These are phyloP conservation scores for Drosophila kokeensis DNA, from an alignment of 2,888 invertebrate species.

Conservation along the genomic window DNA sequence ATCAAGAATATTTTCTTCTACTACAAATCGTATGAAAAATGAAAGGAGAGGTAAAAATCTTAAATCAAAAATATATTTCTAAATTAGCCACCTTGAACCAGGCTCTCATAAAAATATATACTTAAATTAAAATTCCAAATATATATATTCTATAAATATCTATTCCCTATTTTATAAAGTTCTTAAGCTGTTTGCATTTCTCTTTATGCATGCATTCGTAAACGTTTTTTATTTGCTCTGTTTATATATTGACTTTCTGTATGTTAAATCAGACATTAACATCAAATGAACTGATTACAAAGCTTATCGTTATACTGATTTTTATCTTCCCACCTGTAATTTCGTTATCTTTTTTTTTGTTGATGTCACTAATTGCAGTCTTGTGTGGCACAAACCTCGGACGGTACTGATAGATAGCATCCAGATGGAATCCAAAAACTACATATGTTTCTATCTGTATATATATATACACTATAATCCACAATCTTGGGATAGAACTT, in stretches of 20 bases:
- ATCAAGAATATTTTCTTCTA: background rate
- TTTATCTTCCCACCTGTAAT: background rate
- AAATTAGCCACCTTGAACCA: background rate
- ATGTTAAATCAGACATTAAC: background rate
- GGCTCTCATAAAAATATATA: background rate
- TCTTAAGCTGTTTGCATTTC: background rate
- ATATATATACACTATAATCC: background rate
- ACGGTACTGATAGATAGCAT: constrained; percentile 22
- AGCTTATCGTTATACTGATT: too few species aligned
- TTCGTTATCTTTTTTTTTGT: background rate
- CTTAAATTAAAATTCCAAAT: background rate
- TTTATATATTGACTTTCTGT: background rate
- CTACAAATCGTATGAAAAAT: background rate
- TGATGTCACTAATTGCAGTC: background rate
- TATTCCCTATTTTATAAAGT: background rate
- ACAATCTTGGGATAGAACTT: background rate
- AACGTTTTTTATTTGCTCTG: background rate
- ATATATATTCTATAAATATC: background rate
- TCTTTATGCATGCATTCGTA: background rate
- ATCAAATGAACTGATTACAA: background rate
- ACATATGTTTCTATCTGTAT: background rate
- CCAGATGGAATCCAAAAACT: constrained; percentile 1
- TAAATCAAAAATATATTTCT: background rate
- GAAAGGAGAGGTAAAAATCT: background rate
- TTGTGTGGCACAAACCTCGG: background rate